Evolutionary conservation across 1,140 invertebrate species (phyloP).

Genomic region (Atta texana): DNA sequence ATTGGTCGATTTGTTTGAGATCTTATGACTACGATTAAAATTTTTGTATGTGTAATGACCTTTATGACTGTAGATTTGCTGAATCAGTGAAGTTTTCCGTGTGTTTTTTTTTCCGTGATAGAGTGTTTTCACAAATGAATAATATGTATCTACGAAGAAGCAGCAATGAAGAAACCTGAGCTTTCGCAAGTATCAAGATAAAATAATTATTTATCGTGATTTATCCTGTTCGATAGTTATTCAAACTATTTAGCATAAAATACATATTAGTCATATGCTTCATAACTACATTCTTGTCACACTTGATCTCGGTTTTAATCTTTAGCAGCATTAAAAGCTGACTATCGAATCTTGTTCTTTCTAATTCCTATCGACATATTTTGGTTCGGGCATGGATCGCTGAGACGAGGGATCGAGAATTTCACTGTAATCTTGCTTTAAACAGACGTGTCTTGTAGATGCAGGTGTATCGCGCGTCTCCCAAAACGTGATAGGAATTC

Average conservation of each 20-base stretch:
- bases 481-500: conserved; percentile 75
- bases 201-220: background rate
- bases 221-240: background rate
- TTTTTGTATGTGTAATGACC: too few relatives aligned
- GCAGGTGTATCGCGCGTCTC: conserved; percentile 73
- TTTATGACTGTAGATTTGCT: too few relatives aligned
- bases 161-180: too few relatives aligned
- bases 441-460: conserved; percentile 55
- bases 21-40: too few relatives aligned
- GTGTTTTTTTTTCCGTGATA: too few relatives aligned
- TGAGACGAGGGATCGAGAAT: conserved; percentile 32
- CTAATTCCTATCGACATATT: conserved; percentile 51
- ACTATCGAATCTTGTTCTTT: conserved; percentile 26
- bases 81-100: too few relatives aligned
- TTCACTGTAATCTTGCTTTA: conserved; percentile 69
- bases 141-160: too few relatives aligned
- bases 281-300: background rate
- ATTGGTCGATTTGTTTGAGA: too few relatives aligned
- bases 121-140: too few relatives aligned
- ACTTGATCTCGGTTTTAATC: conserved; percentile 33
- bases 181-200: background rate
- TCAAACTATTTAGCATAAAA: background rate
- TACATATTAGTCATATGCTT: background rate
- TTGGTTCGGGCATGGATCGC: conserved; percentile 34
- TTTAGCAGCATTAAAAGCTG: background rate